A percentile compares a stretch with the other conserved stretches of the same genome.
These are phyloP conservation scores for Monodelphis domestica DNA, from an alignment of 2,797 vertebrate species.

Conservation along the genomic window DNA sequence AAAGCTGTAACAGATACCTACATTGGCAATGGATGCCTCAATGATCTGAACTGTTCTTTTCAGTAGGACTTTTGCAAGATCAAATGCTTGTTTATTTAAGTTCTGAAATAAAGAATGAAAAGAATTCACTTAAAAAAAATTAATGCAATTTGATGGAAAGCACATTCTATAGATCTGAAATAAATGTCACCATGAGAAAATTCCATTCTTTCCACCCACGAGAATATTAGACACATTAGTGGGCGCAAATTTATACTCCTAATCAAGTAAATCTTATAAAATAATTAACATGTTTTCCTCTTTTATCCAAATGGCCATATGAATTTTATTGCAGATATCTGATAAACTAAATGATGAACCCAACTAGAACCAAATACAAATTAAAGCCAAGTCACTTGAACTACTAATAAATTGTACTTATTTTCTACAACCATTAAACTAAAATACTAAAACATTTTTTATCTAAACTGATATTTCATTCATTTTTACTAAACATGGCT, in stretches of 20 bases:
- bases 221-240: constrained; percentile 25
- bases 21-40: constrained; percentile 98
- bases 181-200: constrained; percentile 18
- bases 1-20: constrained; percentile 84
- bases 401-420: not conserved
- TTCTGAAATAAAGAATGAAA: constrained; percentile 89
- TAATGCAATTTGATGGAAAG: constrained; percentile 27
- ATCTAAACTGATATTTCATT: not conserved
- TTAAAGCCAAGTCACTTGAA: not conserved
- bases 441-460: not conserved
- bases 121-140: constrained; percentile 47
- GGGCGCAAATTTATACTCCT: not conserved
- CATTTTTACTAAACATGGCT: not conserved
- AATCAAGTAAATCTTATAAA: not conserved
- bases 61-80: constrained; percentile 96
- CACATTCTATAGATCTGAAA: not conserved
- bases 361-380: constrained; percentile 14
- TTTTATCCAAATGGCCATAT: constrained; percentile 36
- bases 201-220: constrained; percentile 6
- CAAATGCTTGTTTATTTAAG: constrained; percentile 98
- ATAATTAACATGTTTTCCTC: constrained; percentile 7
- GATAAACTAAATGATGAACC: not conserved
- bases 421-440: not conserved
- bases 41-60: constrained; percentile 99
- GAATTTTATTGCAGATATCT: constrained; percentile 14